Evolutionary conservation across 2,888 invertebrate genomes (phyloP).

Genomic region (Drosophila austrosaltans): DNA sequence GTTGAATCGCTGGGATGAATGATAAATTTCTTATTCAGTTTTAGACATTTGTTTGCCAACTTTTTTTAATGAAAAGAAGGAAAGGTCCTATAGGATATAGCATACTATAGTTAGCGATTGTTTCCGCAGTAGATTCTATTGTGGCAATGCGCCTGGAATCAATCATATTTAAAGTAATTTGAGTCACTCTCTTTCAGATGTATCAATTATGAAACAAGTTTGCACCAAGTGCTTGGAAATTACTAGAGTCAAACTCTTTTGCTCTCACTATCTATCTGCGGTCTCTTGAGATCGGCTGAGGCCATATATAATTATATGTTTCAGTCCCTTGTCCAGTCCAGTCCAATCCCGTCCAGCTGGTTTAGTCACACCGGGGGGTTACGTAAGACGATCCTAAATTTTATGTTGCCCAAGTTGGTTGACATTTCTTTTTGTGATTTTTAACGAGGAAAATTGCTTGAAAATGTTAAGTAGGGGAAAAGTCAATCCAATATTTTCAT

Average conservation of each 20-base stretch:
- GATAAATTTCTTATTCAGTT: no score
- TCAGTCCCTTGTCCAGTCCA: slow-evolving; percentile 14
- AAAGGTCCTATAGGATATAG: no score
- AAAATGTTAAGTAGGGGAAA: slow-evolving; percentile 55
- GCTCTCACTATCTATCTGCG: not conserved
- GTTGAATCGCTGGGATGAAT: no score
- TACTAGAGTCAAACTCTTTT: not conserved
- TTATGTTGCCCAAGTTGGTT: slow-evolving; percentile 48
- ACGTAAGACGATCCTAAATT: slow-evolving; percentile 36
- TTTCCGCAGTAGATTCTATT: no score
- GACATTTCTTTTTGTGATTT: slow-evolving; percentile 54
- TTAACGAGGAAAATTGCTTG: slow-evolving; percentile 47
- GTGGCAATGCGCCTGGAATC: not conserved
- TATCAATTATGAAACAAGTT: not conserved
- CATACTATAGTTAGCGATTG: no score
- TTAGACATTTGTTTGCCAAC: no score
- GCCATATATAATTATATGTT: slow-evolving; percentile 54
- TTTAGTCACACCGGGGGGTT: slow-evolving; percentile 41
- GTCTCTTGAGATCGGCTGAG: not conserved
- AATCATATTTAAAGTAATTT: not conserved
- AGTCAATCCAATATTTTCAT: slow-evolving; percentile 67
- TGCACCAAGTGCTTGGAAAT: not conserved
- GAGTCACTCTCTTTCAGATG: not conserved
- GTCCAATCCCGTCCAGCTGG: slow-evolving; percentile 37
- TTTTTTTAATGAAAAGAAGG: no score